Base-by-base conservation (phyloP, 2,797 vertebrate species). In the Nasua narica region DNA sequence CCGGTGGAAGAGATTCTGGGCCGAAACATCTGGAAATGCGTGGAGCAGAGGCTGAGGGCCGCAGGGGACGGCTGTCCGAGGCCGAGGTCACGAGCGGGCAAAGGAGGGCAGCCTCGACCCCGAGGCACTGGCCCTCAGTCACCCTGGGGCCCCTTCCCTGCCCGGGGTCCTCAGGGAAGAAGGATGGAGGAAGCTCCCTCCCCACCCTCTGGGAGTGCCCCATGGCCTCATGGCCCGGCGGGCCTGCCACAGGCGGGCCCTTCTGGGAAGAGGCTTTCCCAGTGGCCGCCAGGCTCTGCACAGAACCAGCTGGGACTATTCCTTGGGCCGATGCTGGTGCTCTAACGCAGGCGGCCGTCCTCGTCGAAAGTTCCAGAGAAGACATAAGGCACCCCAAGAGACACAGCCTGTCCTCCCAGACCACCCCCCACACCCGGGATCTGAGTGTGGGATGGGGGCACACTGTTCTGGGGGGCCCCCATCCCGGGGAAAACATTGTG, bases 121-220 rank as follows among this genome's bases (percentile, higher is more conserved):
- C 4, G 10, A 40, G 27, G n/a, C 4, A 19, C 5, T 65, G 37
- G 19, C 46, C 7, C 8, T 23, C 54, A 40, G 67, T 52, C 35
- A 5, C 32, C 35, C 35, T 2, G 7, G 23, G 8, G 46, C 11
- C 52, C 6, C 70, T 84, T 89, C 48, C 81, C 50, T 67, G 12
- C 18, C 60, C 23, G 19, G 37, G 37, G 37, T 37, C 32, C 74
- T 60, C 50, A 8, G 35, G 35, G 74, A 37, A 72, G 23, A n/a
- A 82, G 78, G 81, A 86, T 91, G 43, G 15, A 93, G 96, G 90
- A 87, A 95, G n/a, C 52, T 15, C 54, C 65, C 70, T 29, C 8
- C 2, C 65, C 70, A 23, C 8, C 2, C 40, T 8, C 40, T 40
- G 35, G 18, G n/a, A 35, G n/a, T 2, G 65, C n/a, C n/a, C 3